These are phyloP conservation scores for Patagioenas fasciata DNA, from an alignment of 2,113 vertebrate species.

Conservation along the genomic window DNA sequence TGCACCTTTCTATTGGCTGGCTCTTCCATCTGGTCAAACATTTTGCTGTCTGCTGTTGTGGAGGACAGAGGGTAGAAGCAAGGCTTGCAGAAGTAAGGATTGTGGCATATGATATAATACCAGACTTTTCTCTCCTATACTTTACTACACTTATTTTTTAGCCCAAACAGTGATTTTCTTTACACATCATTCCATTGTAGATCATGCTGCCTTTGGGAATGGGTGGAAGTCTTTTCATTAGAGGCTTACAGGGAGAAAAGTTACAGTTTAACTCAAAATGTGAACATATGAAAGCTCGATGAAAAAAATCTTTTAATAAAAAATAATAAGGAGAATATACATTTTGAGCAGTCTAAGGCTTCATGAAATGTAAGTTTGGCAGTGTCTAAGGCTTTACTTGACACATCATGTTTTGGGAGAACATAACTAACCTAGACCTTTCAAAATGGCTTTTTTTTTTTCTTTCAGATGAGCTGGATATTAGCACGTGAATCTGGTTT, in stretches of 20 bases:
- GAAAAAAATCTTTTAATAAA: slow-evolving; percentile 40
- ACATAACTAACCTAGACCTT: background rate
- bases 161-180: background rate
- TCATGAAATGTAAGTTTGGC: background rate
- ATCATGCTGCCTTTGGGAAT: slow-evolving; percentile 38
- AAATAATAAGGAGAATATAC: background rate
- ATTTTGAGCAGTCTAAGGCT: slow-evolving; percentile 7
- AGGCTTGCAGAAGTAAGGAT: background rate
- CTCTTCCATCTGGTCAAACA: background rate
- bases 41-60: background rate
- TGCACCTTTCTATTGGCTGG: background rate
- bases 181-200: background rate
- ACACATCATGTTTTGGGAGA: background rate
- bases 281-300: slow-evolving; percentile 27
- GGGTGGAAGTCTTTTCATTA: slow-evolving; percentile 52
- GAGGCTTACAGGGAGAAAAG: slow-evolving; percentile 31
- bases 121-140: background rate
- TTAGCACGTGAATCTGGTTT: background rate
- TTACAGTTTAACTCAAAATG: slow-evolving; percentile 29
- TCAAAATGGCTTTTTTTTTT: background rate
- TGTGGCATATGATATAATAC: background rate
- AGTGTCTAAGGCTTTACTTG: background rate
- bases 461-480: background rate
- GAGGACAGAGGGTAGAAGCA: background rate
- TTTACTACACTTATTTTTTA: slow-evolving; percentile 23